Evolutionary conservation across 2,888 invertebrate species (phyloP).

Genomic region (Aelia acuminata): DNA sequence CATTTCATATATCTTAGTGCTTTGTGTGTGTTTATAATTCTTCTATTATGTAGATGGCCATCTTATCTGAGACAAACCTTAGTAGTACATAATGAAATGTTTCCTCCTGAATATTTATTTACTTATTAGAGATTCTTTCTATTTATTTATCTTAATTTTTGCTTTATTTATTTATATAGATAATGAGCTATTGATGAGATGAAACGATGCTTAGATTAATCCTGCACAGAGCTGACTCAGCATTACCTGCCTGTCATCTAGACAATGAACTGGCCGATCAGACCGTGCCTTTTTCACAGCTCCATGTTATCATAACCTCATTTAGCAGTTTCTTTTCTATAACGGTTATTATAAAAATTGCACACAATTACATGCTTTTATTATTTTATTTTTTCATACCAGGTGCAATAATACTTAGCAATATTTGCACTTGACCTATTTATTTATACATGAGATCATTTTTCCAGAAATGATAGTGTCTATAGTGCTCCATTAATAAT

Average conservation of each 20-base stretch:
- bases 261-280: not conserved
- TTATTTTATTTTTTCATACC: not conserved
- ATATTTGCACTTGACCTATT: not conserved
- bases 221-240: not conserved
- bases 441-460: not conserved
- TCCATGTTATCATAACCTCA: not conserved
- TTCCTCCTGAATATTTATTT: too few relatives aligned
- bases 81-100: too few relatives aligned
- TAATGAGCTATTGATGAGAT: not conserved
- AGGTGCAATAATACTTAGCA: not conserved
- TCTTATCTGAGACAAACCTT: too few relatives aligned
- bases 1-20: too few relatives aligned
- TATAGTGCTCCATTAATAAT: too few relatives aligned
- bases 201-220: not conserved
- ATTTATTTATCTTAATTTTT: too few relatives aligned
- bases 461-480: too few relatives aligned
- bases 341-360: constrained; percentile 6
- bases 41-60: too few relatives aligned
- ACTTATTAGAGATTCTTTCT: too few relatives aligned
- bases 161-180: not conserved
- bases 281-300: not conserved
- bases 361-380: not conserved
- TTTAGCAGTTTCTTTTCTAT: not conserved
- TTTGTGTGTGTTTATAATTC: too few relatives aligned
- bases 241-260: not conserved